Conservation (phyloP, 2,113 vertebrate species). For the Leptodactylus fuscus region DNA sequence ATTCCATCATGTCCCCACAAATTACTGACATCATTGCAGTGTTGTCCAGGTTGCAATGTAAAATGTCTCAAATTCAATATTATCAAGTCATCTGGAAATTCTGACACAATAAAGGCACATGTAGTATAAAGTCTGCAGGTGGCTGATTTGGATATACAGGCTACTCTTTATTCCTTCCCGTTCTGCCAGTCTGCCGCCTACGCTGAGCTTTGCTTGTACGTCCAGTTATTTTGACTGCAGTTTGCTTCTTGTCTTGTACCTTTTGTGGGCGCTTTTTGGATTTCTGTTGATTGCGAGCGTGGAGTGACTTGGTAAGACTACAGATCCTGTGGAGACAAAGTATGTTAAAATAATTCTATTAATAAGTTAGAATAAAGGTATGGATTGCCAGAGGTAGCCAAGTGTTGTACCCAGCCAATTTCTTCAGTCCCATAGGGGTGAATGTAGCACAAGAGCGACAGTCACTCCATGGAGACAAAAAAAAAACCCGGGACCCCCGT, state of each 20-base stretch:
- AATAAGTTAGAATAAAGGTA: too few relatives aligned
- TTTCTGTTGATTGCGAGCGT: constrained; percentile 76
- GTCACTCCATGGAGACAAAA: too few relatives aligned
- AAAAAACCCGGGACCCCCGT: too few relatives aligned
- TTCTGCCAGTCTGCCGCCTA: constrained; percentile 81
- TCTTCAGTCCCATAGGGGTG: too few relatives aligned
- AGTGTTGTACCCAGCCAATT: too few relatives aligned
- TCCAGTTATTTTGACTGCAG: constrained; percentile 71
- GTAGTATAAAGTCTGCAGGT: background rate
- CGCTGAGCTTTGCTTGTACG: constrained; percentile 85
- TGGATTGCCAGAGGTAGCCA: too few relatives aligned
- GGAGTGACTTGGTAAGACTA: constrained; percentile 83
- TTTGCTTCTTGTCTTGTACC: constrained; percentile 71
- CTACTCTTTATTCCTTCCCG: constrained; percentile 66
- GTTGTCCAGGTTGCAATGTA: background rate
- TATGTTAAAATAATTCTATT: too few relatives aligned
- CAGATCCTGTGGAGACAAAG: constrained; percentile 80
- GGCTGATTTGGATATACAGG: background rate
- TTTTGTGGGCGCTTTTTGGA: constrained; percentile 61
- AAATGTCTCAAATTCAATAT: background rate
- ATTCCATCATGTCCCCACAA: background rate
- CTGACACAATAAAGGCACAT: background rate
- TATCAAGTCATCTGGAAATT: background rate
- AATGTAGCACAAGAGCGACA: too few relatives aligned
- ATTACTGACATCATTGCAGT: background rate